Evolutionary conservation across 2,888 invertebrate genomes (phyloP), one percentile per base, ranked within the genome.

Genomic region (Labia minor): DNA sequence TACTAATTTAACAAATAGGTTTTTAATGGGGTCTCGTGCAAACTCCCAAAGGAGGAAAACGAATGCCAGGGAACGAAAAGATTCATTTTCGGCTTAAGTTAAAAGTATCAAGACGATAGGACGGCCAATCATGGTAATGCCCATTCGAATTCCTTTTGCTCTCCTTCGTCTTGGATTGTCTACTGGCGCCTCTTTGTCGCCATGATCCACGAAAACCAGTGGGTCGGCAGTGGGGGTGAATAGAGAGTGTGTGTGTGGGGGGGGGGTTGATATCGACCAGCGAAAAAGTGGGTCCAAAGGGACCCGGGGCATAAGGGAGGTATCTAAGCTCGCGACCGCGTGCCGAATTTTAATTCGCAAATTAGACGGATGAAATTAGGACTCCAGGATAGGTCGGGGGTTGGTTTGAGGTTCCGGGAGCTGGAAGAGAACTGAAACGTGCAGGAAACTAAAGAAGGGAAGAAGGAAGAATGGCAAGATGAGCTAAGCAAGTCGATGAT

Each of bases 41-140:
- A 49, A 49, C 26, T 14, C 49, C 49, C n/a, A 49, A 49, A 49
- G 49, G 49, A 14, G 16, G 49, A 16, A 4, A 49, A 49, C 3
- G 49, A n/a, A 49, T 14, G 49, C 16, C 49, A 49, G n/a, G n/a
- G 3, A 49, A 49, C 49, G 49, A 16, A 49, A 49, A 49, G 49
- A 49, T 49, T 49, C 49, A 49, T 49, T 49, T 49, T 49, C 49
- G 49, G 49, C 49, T 49, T 3, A 49, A 49, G 49, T 49, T 49
- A 14, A 49, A 49, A 49, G 49, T 49, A 49, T 49, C 49, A 49
- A 49, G 49, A 4, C n/a, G 16, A 16, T n/a, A 14, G 49, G 49
- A 49, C 49, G 49, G 49, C 49, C 49, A 49, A 49, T 49, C 49
- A 49, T 49, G 49, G 49, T 49, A 49, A 49, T 49, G 49, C 49